Conservation (phyloP, 2,113 vertebrate genomes). For the Dicerorhinus sumatrensis region DNA sequence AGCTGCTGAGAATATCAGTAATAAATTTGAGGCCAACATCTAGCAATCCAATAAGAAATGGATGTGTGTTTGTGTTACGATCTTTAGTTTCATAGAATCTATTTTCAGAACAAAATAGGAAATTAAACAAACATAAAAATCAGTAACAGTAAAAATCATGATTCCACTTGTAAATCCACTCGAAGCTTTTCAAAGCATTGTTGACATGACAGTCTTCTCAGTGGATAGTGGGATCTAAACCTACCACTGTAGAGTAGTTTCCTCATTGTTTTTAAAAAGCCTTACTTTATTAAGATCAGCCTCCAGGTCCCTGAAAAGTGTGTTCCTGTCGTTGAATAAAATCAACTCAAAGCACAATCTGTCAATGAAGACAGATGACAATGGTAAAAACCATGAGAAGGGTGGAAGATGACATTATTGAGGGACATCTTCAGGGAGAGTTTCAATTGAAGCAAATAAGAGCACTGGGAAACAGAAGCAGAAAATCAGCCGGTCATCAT, state of each 20-base stretch:
- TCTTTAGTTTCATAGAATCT: not conserved
- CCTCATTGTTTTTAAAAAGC: not conserved
- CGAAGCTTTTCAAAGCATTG: not conserved
- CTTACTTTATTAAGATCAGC: not conserved
- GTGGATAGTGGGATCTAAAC: not conserved
- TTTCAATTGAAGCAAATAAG: not conserved
- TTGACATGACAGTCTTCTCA: not conserved
- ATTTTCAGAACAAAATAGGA: conserved; percentile 7
- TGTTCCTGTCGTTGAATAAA: conserved; percentile 29
- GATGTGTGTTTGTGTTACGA: not conserved
- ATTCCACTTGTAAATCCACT: not conserved
- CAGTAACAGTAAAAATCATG: not conserved
- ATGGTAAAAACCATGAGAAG: not conserved
- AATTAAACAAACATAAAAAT: conserved; percentile 39
- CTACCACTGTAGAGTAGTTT: not conserved
- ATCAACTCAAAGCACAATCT: not conserved
- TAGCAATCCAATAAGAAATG: not conserved
- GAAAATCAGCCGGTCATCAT: not conserved
- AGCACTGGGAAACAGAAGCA: not conserved
- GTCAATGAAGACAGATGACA: not conserved
- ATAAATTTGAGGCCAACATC: not conserved
- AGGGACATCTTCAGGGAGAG: not conserved
- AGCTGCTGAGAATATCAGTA: not conserved
- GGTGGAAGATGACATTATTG: not conserved
- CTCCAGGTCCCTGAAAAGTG: not conserved